phyloP scores from a whole-genome alignment of 2,888 invertebrate genomes.

The Amiota minor region DNA sequence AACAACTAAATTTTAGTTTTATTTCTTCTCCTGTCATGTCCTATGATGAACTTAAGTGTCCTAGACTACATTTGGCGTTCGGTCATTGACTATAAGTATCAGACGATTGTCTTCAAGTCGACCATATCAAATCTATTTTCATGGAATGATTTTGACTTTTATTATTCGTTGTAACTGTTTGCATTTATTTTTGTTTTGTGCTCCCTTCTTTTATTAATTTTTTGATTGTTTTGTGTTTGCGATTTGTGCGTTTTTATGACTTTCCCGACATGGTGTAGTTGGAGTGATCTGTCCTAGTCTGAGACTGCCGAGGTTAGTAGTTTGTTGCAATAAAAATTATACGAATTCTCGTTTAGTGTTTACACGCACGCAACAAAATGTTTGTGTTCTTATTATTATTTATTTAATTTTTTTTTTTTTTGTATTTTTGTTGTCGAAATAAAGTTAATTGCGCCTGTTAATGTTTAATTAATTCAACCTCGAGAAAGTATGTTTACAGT shows the following conservation, averaged over 20 bases:
- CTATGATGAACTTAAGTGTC: not conserved
- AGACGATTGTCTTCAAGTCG: not conserved
- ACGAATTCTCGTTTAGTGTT: conserved; percentile 48
- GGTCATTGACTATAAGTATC: not conserved
- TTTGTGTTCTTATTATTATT: conserved; percentile 40
- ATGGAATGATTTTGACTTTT: conserved; percentile 29
- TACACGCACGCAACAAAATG: conserved; percentile 59
- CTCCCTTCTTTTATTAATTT: conserved; percentile 44
- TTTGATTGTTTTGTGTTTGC: conserved; percentile 48
- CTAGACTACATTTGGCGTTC: not conserved
- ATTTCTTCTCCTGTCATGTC: conserved; percentile 9
- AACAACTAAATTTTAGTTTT: conserved; percentile 58
- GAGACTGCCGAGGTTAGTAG: not conserved
- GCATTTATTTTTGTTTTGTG: conserved; percentile 27
- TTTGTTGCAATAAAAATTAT: conserved; percentile 9
- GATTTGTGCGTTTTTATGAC: conserved; percentile 64
- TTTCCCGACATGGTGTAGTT: conserved; percentile 27
- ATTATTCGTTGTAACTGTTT: conserved; percentile 1
- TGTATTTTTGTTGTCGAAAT: conserved; percentile 45
- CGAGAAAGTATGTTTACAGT: not conserved
- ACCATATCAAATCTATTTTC: conserved; percentile 57
- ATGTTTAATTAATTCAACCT: conserved; percentile 65
- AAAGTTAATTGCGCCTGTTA: conserved; percentile 61
- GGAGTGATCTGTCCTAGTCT: not conserved
- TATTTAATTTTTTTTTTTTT: no score